Percentiles rank a stretch among this genome's conserved stretches.
Evolutionary conservation across 2,113 vertebrate species (phyloP).

Genomic region (Phalacrocorax aristotelis): DNA sequence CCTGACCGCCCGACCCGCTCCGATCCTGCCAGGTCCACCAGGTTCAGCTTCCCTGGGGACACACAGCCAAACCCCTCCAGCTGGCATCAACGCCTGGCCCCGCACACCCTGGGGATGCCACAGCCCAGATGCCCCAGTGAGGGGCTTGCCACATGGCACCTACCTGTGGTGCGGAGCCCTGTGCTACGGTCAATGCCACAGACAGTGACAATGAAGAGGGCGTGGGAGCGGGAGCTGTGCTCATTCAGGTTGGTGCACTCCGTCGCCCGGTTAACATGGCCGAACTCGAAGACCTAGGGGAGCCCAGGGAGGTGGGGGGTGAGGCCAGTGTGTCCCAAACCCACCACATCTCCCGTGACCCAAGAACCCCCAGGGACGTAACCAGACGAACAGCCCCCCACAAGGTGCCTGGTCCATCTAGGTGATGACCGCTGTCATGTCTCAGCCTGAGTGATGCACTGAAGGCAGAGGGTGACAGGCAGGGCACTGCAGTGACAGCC

Average conservation of each 20-base stretch:
- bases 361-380: accelerated
- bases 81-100: accelerated
- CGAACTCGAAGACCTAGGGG: slow-evolving; percentile 87
- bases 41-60: slow-evolving; percentile 88
- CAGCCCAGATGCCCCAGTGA: accelerated
- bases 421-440: background rate
- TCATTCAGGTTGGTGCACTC: slow-evolving; percentile 94
- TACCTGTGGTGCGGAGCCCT: slow-evolving; percentile 86
- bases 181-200: slow-evolving; percentile 85
- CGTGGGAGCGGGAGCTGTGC: slow-evolving; percentile 94
- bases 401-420: accelerated
- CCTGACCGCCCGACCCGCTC: slow-evolving; percentile 92
- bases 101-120: accelerated
- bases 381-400: background rate
- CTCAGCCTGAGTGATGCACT: background rate
- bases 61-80: background rate
- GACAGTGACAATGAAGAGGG: slow-evolving; percentile 89
- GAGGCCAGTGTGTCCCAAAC: background rate
- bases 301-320: accelerated
- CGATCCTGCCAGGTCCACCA: slow-evolving; percentile 94
- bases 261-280: slow-evolving; percentile 87
- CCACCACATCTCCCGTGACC: background rate
- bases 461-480: background rate
- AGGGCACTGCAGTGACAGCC: background rate
- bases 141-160: accelerated